Conservation (phyloP, 2,888 invertebrate species). For the Trissolcus japonicus region DNA sequence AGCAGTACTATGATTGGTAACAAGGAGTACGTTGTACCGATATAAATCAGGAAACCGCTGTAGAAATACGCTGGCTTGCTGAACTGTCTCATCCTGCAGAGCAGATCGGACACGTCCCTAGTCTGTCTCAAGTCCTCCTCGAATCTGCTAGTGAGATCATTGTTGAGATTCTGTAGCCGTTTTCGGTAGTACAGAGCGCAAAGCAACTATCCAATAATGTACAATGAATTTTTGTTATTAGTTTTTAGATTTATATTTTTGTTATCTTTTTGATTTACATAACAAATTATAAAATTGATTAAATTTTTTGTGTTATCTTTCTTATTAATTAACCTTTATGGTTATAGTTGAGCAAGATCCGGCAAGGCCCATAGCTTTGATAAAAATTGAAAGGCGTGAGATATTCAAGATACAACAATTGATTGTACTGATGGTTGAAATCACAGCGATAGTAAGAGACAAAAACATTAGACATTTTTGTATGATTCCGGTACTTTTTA, state of each 20-base stretch:
- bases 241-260: background rate
- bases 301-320: background rate
- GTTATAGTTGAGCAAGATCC: slow-evolving; percentile 6
- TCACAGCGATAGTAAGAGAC: background rate
- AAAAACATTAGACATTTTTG: slow-evolving; percentile 2
- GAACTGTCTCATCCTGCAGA: background rate
- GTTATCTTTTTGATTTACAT: background rate
- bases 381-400: slow-evolving; percentile 3
- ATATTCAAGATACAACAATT: slow-evolving; percentile 3
- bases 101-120: background rate
- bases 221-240: no score
- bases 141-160: background rate
- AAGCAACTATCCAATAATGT: background rate
- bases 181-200: background rate
- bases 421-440: slow-evolving; percentile 1
- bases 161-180: background rate
- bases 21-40: background rate
- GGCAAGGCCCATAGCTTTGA: slow-evolving; percentile 6
- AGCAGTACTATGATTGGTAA: background rate
- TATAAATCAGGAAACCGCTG: background rate
- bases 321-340: slow-evolving; percentile 12
- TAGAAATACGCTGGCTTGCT: background rate
- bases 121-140: background rate
- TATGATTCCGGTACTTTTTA: background rate
- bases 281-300: background rate